Base-by-base conservation (phyloP, 64 coral and sea anemone genomes). In the Cladopsammia gracilis region DNA sequence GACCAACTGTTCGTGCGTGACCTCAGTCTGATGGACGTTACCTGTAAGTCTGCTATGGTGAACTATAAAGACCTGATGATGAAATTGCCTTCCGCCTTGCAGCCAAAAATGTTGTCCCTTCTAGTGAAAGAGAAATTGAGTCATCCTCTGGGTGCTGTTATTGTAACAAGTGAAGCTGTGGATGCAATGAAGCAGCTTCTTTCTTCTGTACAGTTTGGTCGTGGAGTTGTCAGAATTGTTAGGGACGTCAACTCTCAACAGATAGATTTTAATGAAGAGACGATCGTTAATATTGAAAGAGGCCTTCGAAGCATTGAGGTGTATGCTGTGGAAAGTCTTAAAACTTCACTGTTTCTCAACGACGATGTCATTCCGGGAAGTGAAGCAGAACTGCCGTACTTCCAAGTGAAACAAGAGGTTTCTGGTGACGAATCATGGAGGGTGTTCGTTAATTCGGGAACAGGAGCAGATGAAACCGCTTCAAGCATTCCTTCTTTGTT, bases 381-480 rank as follows among this genome's bases (percentile, higher is more conserved):
- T 91, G 59, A 84, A 59, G 22, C 11, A 13, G 58, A 96, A 53
- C 60, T 87, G 2, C 5, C 67, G 45, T 96, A 90, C 68, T 96
- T 96, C 20, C 76, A 71, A 75, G 94, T 92, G 70, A 79, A 89
- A 25, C 45, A 45, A 1, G 25, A 88, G 66, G 61, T 66, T 50
- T 78, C 43, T 53, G 78, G 34, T 5, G 44, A 13, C 20, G 45
- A 91, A 7, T 52, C 82, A 15, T 91, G 89, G 89, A 83, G 64
- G 5, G 79, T 96, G 13, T 96, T 92, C 62, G 7, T 45, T 24
- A n/a, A n/a, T n/a, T n/a, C 25, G n/a, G 58, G 62, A 8, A 66
- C 10, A 24, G 26, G 43, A 10, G 8, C 48, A 10, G 62, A 58
- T 1, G 7, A 15, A 16, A 26, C 61, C 6, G 12, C 16, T 7